These are phyloP conservation scores for Lepus oiostolus DNA, from an alignment of 2,797 vertebrate genomes.

Conservation along the genomic window DNA sequence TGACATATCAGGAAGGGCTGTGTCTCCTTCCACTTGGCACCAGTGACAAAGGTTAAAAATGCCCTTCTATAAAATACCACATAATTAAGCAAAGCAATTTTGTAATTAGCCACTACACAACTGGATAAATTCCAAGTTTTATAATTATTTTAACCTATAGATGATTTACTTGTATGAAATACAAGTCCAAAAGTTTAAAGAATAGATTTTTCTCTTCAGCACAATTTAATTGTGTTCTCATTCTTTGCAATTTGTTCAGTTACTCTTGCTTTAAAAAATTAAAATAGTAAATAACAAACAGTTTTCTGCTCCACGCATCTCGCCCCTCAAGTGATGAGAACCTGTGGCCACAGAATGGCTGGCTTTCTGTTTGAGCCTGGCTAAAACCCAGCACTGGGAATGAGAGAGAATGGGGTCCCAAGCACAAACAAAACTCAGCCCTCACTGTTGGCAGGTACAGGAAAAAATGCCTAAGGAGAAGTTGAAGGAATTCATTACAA, in stretches of 20 bases:
- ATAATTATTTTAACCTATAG: slow-evolving; percentile 74
- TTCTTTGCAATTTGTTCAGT: slow-evolving; percentile 36
- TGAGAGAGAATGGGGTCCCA: background rate
- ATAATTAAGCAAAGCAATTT: slow-evolving; percentile 82
- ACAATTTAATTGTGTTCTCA: slow-evolving; percentile 34
- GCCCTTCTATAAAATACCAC: slow-evolving; percentile 69
- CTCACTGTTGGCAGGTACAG: background rate
- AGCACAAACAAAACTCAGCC: background rate
- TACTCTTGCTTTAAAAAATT: background rate
- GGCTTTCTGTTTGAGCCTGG: background rate
- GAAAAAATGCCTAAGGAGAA: background rate
- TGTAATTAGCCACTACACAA: slow-evolving; percentile 76
- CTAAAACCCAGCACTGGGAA: slow-evolving; percentile 8
- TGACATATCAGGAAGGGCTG: slow-evolving; percentile 61
- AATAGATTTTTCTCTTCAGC: slow-evolving; percentile 43
- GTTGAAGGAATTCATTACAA: background rate
- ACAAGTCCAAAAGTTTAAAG: slow-evolving; percentile 46
- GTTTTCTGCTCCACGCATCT: background rate
- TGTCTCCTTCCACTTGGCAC: slow-evolving; percentile 60
- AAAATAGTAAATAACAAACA: slow-evolving; percentile 45
- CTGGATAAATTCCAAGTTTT: slow-evolving; percentile 76
- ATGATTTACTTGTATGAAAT: slow-evolving; percentile 50
- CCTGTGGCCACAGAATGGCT: background rate
- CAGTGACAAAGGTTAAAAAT: slow-evolving; percentile 80
- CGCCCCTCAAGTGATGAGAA: background rate